Conservation (phyloP, 2,113 vertebrate species). For the Oreotrochilus melanogaster region DNA sequence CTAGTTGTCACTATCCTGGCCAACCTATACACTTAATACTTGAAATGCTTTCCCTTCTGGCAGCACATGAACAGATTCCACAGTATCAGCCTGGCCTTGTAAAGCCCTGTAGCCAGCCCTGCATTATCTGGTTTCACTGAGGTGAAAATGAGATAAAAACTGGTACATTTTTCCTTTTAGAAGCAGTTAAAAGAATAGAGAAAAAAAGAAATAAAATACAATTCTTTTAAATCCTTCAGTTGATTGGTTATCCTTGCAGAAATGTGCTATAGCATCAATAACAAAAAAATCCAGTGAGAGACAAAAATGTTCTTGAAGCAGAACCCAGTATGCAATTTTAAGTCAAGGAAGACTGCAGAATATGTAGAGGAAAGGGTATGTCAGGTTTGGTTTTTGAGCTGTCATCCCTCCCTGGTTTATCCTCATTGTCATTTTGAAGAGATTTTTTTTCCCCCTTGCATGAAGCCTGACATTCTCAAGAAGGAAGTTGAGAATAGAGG, state of each 20-base stretch:
- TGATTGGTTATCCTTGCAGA: background rate
- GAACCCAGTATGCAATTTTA: background rate
- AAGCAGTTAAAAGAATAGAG: background rate
- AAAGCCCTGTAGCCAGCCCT: background rate
- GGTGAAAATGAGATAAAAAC: background rate
- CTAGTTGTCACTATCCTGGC: background rate
- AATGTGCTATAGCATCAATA: background rate
- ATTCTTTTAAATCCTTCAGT: background rate
- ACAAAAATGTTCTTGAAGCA: background rate
- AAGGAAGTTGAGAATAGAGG: background rate
- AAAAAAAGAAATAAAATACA: background rate
- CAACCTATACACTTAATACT: background rate
- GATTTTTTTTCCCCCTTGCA: background rate
- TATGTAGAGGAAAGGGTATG: background rate
- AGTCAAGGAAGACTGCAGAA: background rate
- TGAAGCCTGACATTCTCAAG: background rate
- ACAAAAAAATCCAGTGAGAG: background rate
- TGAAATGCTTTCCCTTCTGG: background rate
- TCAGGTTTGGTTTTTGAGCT: background rate
- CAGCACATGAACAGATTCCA: background rate
- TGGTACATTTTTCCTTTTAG: accelerated
- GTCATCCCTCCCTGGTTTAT: background rate
- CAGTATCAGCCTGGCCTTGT: background rate
- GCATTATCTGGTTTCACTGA: too few relatives aligned
- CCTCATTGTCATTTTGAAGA: background rate